A percentile compares a stretch with the other conserved stretches of the same genome.
These are phyloP conservation scores for Otis tarda DNA, from an alignment of 2,113 vertebrate genomes.

Conservation along the genomic window DNA sequence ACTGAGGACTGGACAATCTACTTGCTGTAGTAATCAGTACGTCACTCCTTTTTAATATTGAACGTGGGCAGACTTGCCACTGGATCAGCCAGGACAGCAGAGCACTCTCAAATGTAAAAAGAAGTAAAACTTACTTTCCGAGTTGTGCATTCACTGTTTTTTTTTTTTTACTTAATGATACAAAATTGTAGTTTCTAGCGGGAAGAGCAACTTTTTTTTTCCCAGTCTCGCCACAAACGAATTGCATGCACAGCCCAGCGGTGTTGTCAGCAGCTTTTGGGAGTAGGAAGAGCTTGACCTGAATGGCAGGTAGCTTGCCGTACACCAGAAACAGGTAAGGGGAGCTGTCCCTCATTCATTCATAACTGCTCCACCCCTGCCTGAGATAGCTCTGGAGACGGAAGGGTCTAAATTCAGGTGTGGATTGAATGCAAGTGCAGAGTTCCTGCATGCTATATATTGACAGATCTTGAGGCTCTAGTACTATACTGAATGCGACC, in stretches of 20 bases:
- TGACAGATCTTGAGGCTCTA: not conserved
- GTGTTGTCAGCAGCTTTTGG: not conserved
- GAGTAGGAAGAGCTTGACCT: not conserved
- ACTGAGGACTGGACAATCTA: conserved; percentile 7
- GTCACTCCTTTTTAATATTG: not conserved
- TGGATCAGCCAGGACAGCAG: not conserved
- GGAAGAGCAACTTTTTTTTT: not conserved
- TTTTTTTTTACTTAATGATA: not conserved
- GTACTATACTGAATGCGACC: not conserved
- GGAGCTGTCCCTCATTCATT: not conserved
- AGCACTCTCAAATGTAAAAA: not conserved
- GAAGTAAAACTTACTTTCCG: not conserved
- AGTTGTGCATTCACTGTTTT: not conserved
- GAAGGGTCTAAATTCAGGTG: not conserved
- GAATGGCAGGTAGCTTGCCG: not conserved
- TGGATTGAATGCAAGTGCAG: not conserved
- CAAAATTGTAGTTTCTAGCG: not conserved
- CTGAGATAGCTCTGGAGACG: not conserved
- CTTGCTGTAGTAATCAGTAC: not conserved
- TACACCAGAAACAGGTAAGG: not conserved
- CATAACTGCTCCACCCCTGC: not conserved
- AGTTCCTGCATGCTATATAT: not conserved
- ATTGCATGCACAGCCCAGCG: accelerated
- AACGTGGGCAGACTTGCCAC: not conserved
- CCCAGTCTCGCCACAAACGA: not conserved